These are phyloP conservation scores for Helostoma temminkii DNA, from an alignment of 2,797 vertebrate species.

Conservation along the genomic window DNA sequence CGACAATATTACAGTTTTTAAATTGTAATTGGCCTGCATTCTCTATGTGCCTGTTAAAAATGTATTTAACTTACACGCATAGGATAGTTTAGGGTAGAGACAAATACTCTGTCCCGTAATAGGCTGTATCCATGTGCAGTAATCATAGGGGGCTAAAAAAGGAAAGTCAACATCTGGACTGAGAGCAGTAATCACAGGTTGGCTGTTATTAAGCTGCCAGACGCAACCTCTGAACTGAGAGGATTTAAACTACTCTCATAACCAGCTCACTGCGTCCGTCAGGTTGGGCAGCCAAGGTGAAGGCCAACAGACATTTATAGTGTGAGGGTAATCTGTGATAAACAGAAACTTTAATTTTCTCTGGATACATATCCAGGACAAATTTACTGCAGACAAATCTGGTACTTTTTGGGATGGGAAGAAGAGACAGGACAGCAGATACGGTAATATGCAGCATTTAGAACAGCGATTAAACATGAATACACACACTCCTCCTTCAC, in stretches of 20 bases:
- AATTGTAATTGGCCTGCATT: slow-evolving; percentile 18
- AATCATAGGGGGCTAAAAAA: slow-evolving; percentile 78
- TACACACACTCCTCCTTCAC: background rate
- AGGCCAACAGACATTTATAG: slow-evolving; percentile 28
- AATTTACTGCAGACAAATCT: slow-evolving; percentile 20
- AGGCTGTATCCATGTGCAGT: slow-evolving; percentile 54
- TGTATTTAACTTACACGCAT: slow-evolving; percentile 41
- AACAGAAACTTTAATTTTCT: slow-evolving; percentile 53
- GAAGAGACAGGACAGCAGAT: background rate
- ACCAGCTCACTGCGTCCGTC: slow-evolving; percentile 45
- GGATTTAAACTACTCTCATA: slow-evolving; percentile 71
- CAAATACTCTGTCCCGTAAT: slow-evolving; percentile 56
- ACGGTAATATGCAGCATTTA: slow-evolving; percentile 10
- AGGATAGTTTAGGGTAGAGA: slow-evolving; percentile 38
- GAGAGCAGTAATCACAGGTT: slow-evolving; percentile 80
- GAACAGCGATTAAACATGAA: too few species aligned
- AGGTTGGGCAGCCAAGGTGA: slow-evolving; percentile 64
- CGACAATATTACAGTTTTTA: slow-evolving; percentile 26
- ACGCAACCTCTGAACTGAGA: slow-evolving; percentile 61
- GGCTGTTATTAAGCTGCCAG: slow-evolving; percentile 77
- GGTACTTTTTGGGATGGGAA: background rate
- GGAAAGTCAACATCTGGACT: slow-evolving; percentile 82
- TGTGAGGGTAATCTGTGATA: slow-evolving; percentile 2
- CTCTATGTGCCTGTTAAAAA: slow-evolving; percentile 7
- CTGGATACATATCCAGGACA: slow-evolving; percentile 5